Conservation (phyloP, 2,797 vertebrate species). For the Microcaecilia unicolor region DNA sequence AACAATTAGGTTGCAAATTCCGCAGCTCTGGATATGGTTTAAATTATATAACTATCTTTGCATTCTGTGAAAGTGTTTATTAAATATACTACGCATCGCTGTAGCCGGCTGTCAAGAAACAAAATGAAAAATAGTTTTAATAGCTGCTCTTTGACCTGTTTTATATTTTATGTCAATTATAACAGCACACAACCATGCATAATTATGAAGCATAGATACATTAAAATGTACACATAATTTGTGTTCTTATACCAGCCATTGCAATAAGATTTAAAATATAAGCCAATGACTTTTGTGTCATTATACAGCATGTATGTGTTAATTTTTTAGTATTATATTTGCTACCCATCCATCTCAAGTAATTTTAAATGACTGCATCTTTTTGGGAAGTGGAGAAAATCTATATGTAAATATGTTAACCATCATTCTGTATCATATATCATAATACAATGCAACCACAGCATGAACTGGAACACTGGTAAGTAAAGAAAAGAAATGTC, state of each 20-base stretch:
- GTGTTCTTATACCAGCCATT: slow-evolving; percentile 73
- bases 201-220: slow-evolving; percentile 93
- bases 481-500: slow-evolving; percentile 27
- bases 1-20: slow-evolving; percentile 58
- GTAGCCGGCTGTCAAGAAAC: slow-evolving; percentile 91
- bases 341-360: slow-evolving; percentile 19
- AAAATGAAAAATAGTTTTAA: slow-evolving; percentile 99
- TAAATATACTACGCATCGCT: slow-evolving; percentile 72
- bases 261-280: slow-evolving; percentile 52
- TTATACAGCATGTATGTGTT: slow-evolving; percentile 29
- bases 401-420: slow-evolving; percentile 7
- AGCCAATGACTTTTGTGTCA: slow-evolving; percentile 46
- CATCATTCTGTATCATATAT: slow-evolving; percentile 11
- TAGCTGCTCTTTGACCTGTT: slow-evolving; percentile 92
- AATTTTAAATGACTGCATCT: slow-evolving; percentile 25
- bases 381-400: slow-evolving; percentile 8
- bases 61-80: slow-evolving; percentile 61
- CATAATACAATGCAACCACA: slow-evolving; percentile 7
- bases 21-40: slow-evolving; percentile 41
- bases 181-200: slow-evolving; percentile 95
- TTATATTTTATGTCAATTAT: slow-evolving; percentile 99
- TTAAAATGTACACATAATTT: slow-evolving; percentile 97
- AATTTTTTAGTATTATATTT: slow-evolving; percentile 30
- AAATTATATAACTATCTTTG: slow-evolving; percentile 51
- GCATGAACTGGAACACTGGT: slow-evolving; percentile 17